Percentiles rank a stretch among this genome's conserved stretches.
Evolutionary conservation across 23 tunicate species (phyloP).

Genomic region (Phallusia fumigata): DNA sequence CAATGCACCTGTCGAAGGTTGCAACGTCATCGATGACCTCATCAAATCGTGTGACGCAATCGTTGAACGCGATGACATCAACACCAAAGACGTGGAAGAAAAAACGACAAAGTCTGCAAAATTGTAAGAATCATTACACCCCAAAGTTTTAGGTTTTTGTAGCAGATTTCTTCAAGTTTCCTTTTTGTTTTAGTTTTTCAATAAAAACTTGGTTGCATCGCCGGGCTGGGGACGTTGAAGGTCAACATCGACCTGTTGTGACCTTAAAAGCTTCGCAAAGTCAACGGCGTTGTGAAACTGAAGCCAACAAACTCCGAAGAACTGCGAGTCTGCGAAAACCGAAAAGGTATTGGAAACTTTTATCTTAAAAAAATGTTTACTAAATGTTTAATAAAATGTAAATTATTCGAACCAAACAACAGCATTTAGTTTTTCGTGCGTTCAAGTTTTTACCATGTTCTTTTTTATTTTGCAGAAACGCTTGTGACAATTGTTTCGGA

Average conservation of each 20-base stretch:
- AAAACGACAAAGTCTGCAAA: conserved; percentile 15
- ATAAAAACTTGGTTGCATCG: conserved; percentile 5
- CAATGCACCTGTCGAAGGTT: conserved; percentile 4
- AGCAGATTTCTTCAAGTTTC: background rate
- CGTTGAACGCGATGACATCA: background rate
- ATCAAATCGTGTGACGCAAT: conserved; percentile 19
- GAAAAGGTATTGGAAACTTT: background rate
- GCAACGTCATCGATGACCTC: conserved; percentile 18
- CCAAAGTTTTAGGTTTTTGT: background rate
- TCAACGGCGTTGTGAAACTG: background rate
- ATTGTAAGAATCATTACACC: background rate
- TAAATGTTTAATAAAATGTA: too few species aligned
- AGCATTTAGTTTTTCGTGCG: too few species aligned
- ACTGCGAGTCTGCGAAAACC: conserved; percentile 5
- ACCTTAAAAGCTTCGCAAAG: background rate
- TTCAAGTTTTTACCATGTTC: background rate
- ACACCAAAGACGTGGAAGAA: background rate
- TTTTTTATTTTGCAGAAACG: conserved; percentile 3
- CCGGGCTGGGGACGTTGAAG: background rate
- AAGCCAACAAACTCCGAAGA: background rate
- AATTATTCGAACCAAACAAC: too few species aligned
- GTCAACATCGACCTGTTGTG: background rate
- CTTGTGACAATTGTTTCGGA: background rate
- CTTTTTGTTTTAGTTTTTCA: background rate
- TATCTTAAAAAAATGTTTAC: background rate